Percentiles rank a stretch among this genome's conserved stretches.
phyloP scores from a whole-genome alignment of 2,797 vertebrate species.

The Potorous gilbertii region DNA sequence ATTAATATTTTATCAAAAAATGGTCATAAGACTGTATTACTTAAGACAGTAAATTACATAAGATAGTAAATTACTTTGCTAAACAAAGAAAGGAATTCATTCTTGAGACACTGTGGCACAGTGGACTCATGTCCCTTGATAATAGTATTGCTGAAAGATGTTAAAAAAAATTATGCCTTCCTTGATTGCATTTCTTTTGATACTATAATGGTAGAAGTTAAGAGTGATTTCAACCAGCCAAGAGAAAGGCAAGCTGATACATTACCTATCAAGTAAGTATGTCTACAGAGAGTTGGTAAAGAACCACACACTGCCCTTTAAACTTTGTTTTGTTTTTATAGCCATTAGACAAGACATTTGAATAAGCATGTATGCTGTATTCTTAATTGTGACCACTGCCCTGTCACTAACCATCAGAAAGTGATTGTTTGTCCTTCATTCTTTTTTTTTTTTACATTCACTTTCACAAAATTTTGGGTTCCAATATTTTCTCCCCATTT shows the following conservation, averaged over 20 bases:
- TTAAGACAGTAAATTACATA: too few species aligned
- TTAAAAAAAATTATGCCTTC: conserved; percentile 9
- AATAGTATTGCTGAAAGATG: not conserved
- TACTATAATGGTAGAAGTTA: not conserved
- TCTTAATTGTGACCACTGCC: not conserved
- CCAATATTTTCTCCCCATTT: too few species aligned
- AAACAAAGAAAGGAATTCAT: not conserved
- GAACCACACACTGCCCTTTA: not conserved
- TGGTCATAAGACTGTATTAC: not conserved
- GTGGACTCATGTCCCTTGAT: conserved; percentile 18
- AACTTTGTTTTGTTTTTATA: not conserved
- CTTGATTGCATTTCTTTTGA: not conserved
- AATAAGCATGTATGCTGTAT: not conserved
- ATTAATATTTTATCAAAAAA: not conserved
- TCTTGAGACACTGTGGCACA: not conserved
- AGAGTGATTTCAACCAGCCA: not conserved
- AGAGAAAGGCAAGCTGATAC: not conserved
- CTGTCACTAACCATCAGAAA: too few species aligned
- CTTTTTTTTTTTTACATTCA: too few species aligned
- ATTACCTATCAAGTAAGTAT: not conserved
- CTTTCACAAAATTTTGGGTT: too few species aligned
- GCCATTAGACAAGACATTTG: not conserved
- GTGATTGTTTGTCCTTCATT: too few species aligned
- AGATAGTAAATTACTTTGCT: not conserved
- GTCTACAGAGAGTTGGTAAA: not conserved